Base-by-base conservation (phyloP, 2,888 invertebrate genomes). In the Acronicta alni region DNA sequence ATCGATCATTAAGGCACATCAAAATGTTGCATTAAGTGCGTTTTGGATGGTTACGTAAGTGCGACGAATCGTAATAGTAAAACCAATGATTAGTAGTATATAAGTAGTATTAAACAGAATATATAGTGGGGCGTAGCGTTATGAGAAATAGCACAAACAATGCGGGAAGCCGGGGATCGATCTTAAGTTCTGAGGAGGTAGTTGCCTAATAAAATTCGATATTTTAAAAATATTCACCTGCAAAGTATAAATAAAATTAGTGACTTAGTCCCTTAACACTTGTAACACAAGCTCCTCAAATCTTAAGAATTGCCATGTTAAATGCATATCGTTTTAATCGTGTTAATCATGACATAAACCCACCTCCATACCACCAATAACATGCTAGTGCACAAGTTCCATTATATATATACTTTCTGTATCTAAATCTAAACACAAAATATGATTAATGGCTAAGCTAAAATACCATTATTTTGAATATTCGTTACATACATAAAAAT, bases 261-360 rank as follows among this genome's bases (percentile, higher is more conserved):
- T 54, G 17, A 49, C 49, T 53, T 15, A 8, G 45, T 35, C 12
- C 26, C 43, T 44, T 47, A 44, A 51, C 5, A 45, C 42, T 20
- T 20, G 47, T 57, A 61, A 61, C 30, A 48, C 38, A 62, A 59
- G 60, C 81, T 86, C 89, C 86, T 85, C 80, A 76, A 80, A 84
- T 80, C 82, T 85, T 81, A 86, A 80, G 79, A 77, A 67, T 67
- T 69, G 73, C 71, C 78, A 78, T 86, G 87, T 89, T 90, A 89
- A 85, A 85, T 83, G 85, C 82, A 75, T 61, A 56, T 70, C 70
- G 51, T 72, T 67, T 67, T 63, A 73, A 65, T 79, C 71, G 81
- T 89, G 89, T 91, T 92, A 92, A 88, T 86, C 77, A 89, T 86
- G 78, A 90, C 92, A 93, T 93, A 92, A 93, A 93, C 93, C 93